Evolutionary conservation across 1,140 invertebrate species (phyloP).

Genomic region (Nymphalis io): DNA sequence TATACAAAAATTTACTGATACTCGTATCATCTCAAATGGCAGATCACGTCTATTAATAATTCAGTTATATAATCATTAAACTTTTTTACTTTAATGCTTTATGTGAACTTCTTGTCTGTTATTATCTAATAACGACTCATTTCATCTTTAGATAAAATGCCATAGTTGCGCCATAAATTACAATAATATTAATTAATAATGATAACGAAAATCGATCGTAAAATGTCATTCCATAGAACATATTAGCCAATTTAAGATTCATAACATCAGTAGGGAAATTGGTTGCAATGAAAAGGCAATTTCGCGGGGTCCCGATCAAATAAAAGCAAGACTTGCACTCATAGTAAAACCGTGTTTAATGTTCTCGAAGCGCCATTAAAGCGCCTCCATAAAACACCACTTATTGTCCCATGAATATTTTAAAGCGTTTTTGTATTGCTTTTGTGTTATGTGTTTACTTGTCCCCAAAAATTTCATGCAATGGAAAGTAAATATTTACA

Average conservation of each 20-base stretch:
- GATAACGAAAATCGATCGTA: slow-evolving; percentile 13
- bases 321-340: slow-evolving; percentile 42
- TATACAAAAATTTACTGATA: too few relatives aligned
- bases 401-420: slow-evolving; percentile 64
- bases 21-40: too few relatives aligned
- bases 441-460: slow-evolving; percentile 21
- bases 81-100: too few relatives aligned
- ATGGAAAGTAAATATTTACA: background rate
- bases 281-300: slow-evolving; percentile 64
- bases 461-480: background rate
- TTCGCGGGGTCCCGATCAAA: slow-evolving; percentile 51
- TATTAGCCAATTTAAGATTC: slow-evolving; percentile 48
- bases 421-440: slow-evolving; percentile 44
- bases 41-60: too few relatives aligned
- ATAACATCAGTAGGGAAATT: slow-evolving; percentile 53
- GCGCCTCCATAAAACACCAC: slow-evolving; percentile 52
- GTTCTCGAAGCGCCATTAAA: slow-evolving; percentile 53
- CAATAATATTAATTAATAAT: background rate
- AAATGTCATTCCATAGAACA: slow-evolving; percentile 8
- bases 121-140: too few relatives aligned
- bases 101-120: too few relatives aligned
- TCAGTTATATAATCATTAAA: too few relatives aligned
- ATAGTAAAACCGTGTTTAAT: slow-evolving; percentile 59
- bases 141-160: too few relatives aligned
- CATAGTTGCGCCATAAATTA: background rate